Conservation (phyloP, 2,113 vertebrate species). For the Phoxinus phoxinus region DNA sequence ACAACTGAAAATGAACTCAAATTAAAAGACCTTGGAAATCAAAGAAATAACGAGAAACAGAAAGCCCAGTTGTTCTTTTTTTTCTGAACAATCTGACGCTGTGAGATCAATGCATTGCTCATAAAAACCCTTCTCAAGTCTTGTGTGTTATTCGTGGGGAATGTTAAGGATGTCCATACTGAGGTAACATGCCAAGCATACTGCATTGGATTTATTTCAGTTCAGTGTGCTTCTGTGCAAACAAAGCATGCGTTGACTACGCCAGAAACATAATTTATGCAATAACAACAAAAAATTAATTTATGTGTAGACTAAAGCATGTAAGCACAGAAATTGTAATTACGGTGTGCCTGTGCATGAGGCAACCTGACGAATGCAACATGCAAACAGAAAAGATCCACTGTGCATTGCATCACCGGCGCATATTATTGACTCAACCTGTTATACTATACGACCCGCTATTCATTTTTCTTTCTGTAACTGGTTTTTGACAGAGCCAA, state of each 20-base stretch:
- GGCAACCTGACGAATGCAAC: constrained; percentile 8
- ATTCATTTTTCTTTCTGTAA: neutral
- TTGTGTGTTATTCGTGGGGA: neutral
- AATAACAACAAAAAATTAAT: constrained; percentile 5
- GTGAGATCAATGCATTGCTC: neutral
- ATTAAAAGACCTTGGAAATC: constrained; percentile 14
- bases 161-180: neutral
- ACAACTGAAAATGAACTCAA: neutral
- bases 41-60: neutral
- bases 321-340: constrained; percentile 28
- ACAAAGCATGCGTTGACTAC: neutral
- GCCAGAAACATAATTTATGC: neutral
- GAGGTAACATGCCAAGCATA: constrained; percentile 2
- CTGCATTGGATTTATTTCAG: constrained; percentile 5
- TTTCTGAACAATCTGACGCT: neutral
- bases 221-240: constrained; percentile 18
- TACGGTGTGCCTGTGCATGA: neutral
- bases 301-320: constrained; percentile 18
- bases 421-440: neutral
- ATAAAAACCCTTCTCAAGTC: neutral
- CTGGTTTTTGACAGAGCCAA: neutral
- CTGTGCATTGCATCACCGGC: neutral
- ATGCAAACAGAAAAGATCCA: constrained; percentile 13
- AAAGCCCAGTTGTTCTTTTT: neutral
- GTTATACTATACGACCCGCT: neutral